These are phyloP conservation scores for Drosophila nigritarsus DNA, from an alignment of 2,888 invertebrate species.

Conservation along the genomic window DNA sequence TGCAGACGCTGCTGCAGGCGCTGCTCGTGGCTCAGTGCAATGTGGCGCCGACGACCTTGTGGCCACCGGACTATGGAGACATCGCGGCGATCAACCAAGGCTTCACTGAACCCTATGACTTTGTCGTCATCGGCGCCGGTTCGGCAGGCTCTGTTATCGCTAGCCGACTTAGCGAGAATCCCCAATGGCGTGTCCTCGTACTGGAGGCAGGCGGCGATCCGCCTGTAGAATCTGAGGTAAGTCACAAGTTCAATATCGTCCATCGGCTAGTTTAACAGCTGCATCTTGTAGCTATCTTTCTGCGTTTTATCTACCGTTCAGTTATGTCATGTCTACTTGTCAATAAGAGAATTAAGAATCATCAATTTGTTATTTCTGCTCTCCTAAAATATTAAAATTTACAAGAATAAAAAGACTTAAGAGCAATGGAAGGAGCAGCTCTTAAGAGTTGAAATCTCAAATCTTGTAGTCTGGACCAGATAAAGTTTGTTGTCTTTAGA, in stretches of 20 bases:
- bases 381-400: background rate
- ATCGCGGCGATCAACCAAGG: constrained; percentile 30
- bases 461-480: background rate
- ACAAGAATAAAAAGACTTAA: background rate
- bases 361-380: background rate
- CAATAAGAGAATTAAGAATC: background rate
- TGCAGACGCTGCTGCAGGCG: constrained; percentile 87
- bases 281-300: background rate
- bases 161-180: constrained; percentile 85
- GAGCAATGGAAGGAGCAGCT: background rate
- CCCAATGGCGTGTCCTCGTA: constrained; percentile 85
- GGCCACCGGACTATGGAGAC: constrained; percentile 86
- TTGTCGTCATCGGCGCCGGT: constrained; percentile 86
- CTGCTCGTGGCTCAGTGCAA: constrained; percentile 88
- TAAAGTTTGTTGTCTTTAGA: background rate
- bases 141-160: constrained; percentile 86
- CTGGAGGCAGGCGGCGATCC: constrained; percentile 86
- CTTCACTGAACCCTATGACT: constrained; percentile 81
- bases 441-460: background rate
- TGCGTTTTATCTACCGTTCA: background rate
- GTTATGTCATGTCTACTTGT: background rate
- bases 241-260: background rate
- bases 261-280: background rate
- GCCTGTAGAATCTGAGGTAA: constrained; percentile 84
- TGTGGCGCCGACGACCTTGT: constrained; percentile 85